Evolutionary conservation across 2,888 invertebrate genomes (phyloP), one percentile per base, ranked within the genome.

Genomic region (Lordiphosa andalusiaca): DNA sequence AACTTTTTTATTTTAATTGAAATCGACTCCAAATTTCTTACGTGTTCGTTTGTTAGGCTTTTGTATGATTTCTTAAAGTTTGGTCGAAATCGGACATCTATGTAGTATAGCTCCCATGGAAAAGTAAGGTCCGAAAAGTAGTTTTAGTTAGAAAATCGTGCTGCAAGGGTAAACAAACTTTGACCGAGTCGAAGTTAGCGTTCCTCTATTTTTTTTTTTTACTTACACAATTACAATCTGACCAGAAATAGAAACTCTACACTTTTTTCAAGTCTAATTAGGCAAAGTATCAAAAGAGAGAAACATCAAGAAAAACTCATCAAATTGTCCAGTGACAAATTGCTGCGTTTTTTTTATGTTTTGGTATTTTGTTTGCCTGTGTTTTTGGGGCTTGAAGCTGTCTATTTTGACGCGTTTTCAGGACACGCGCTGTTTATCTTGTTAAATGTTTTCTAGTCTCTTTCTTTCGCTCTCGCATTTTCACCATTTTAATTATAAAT

Each of bases 401-500:
- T 76, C 75, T 80, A 66, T 80, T 75, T 78, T 75, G 76, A 78
- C 69, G 71, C 71, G 67, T 73, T 76, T 65, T 30, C 40, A 50
- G 47, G 54, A 50, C 62, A 67, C 56, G 64, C 76, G 61, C 65
- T 81, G 70, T 81, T 81, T 81, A 65, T 73, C 73, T 74, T 76
- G 67, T 72, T 73, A 71, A 62, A 67, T 57, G 64, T 63, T 64
- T 52, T 19, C 0, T 36, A 12, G 38, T 36, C 46, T 50, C 38
- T 37, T 25, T 23, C 42, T 38, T 56, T 56, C 44, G 51, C 58
- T 54, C 39, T 47, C 73, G 67, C 69, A 54, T 69, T 76, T 77
- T 72, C 53, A 78, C 64, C 64, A 47, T 68, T 81, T 78, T 78
- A 82, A 78, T 78, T 78, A 78, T 82, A 75, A 71, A 71, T 75